Evolutionary conservation across 2,113 vertebrate species (phyloP).

Genomic region (Equus przewalskii): DNA sequence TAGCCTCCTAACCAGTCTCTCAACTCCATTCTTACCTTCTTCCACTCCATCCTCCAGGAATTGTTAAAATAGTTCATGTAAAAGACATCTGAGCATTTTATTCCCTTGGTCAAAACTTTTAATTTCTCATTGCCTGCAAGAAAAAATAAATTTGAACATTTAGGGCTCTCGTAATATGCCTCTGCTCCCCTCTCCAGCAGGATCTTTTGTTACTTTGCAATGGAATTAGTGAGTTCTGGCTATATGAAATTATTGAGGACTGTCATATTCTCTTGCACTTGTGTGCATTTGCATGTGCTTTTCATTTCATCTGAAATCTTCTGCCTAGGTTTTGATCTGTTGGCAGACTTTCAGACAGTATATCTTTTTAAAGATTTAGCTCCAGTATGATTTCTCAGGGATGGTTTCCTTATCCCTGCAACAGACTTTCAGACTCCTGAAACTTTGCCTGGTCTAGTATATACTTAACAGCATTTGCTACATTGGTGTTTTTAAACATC

Average conservation of each 20-base stretch:
- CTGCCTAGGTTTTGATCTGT: neutral
- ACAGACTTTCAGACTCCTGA: neutral
- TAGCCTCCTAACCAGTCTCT: neutral
- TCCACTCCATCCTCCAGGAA: neutral
- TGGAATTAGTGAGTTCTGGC: constrained; percentile 15
- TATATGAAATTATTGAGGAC: neutral
- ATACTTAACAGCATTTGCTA: neutral
- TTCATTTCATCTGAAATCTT: neutral
- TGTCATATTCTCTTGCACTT: neutral
- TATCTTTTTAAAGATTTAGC: neutral
- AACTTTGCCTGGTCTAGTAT: neutral
- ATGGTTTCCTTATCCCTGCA: neutral
- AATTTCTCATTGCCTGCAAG: neutral
- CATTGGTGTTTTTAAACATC: neutral
- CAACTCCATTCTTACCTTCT: neutral
- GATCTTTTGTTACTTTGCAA: neutral
- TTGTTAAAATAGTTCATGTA: neutral
- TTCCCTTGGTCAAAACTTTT: neutral
- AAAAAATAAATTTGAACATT: neutral
- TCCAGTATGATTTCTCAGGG: neutral
- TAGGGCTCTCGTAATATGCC: neutral
- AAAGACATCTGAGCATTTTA: neutral
- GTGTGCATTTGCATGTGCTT: neutral
- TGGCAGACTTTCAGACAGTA: neutral
- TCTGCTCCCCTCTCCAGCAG: neutral